These are phyloP conservation scores for Gastrophysa polygoni DNA, from an alignment of 2,888 invertebrate species.

Conservation along the genomic window DNA sequence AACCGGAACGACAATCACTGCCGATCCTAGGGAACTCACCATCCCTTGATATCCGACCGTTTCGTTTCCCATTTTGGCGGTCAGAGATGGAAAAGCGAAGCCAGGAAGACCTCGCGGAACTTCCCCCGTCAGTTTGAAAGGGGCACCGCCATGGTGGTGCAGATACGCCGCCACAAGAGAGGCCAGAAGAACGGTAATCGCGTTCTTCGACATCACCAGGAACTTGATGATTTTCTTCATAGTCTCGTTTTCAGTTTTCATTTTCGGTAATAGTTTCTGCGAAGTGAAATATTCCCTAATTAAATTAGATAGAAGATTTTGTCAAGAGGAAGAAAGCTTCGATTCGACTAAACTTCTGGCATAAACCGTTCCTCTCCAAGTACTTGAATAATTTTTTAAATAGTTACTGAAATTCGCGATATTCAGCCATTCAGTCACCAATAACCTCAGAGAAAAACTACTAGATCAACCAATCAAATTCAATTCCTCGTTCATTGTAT, in stretches of 20 bases:
- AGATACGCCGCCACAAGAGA: conserved; percentile 54
- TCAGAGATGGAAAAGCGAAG: conserved; percentile 72
- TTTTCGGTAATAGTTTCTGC: conserved; percentile 67
- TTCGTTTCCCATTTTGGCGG: conserved; percentile 64
- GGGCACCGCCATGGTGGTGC: conserved; percentile 57
- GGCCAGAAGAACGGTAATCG: conserved; percentile 72
- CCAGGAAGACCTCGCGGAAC: conserved; percentile 63
- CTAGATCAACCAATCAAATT: no score
- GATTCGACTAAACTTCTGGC: no score
- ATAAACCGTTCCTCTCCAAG: no score
- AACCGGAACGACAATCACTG: conserved; percentile 80
- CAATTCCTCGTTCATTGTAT: no score
- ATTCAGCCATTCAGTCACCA: no score
- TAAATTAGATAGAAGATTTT: no score
- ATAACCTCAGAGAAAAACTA: no score
- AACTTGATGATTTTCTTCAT: conserved; percentile 72
- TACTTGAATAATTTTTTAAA: no score
- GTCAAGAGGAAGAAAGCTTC: no score
- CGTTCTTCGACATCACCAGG: conserved; percentile 78
- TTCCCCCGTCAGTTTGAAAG: conserved; percentile 69
- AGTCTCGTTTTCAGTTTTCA: conserved; percentile 57
- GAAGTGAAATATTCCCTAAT: no score
- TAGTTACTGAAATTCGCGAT: no score
- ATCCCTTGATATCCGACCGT: conserved; percentile 70
- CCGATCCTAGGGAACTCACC: conserved; percentile 74